Base-by-base conservation (phyloP, 2,113 vertebrate genomes). In the Neodon shergylaensis region DNA sequence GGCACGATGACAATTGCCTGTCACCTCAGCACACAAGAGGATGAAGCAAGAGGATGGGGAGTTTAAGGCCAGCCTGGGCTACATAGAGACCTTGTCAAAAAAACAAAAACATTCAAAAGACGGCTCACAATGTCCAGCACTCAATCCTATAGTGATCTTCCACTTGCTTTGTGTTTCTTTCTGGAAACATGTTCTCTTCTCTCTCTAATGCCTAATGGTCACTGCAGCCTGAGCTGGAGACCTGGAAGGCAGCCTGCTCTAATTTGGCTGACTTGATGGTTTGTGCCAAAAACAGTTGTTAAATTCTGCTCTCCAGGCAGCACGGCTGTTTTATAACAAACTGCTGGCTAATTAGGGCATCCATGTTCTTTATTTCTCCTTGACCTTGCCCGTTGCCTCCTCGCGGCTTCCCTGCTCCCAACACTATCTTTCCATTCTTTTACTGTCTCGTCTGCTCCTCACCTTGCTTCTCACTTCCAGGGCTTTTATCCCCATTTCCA, bases 291-390 rank as follows among this genome's bases (percentile, higher is more conserved):
- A 92, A 76, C 70, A 94, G 72, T 92, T 79, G 76, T 92, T 95
- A 76, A 94, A 77, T 94, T 94, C 92, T 86, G 49, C 82, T 95
- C 96, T 97, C 91, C 91, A 88, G 94, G 95, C 92, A 91, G 95
- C 89, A 94, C 68, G 86, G 86, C 44, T 97, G 93, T 81, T 87
- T 88, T 94, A 58, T 88, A 96, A 94, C 94, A 96, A 96, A 91
- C 14, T 97, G 81, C 92, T 77, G 78, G 92, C 89, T 97, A 94
- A 97, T 95, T 96, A 96, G 95, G 96, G 83, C 94, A 86, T 72
- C 84, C 52, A 49, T 68, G 47, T 79, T 85, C 78, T 74, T 95
- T 36, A 1, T 39, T 85, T 61, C 89, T 88, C 79, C 65, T 47
- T 92, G 90, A 95, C 94, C 94, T 85, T 91, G 91, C 87, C 63